Evolutionary conservation across 2,797 vertebrate genomes (phyloP), one percentile per base, ranked within the genome.

Genomic region (Coreius guichenoti): DNA sequence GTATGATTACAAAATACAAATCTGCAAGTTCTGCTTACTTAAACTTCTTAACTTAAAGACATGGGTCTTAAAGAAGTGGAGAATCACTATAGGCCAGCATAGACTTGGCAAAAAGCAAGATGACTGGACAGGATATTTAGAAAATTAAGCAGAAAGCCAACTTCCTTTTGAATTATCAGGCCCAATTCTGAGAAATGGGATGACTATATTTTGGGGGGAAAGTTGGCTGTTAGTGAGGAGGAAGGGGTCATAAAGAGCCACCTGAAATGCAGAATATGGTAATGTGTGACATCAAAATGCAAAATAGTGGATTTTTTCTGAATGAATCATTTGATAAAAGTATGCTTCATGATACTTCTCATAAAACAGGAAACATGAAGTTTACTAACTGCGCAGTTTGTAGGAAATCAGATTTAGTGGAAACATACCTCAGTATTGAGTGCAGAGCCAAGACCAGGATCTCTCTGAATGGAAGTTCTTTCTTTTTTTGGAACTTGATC

Each of bases 111-210:
- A 21, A 63, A 74, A 47, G 43, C 29, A 49, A 74, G 39, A 63
- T 74, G 56, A 74, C 70, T 74, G 13, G 3, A 31, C 19, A 73
- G 69, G 54, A 49, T 82, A 61, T 63, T 74, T 65, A 17, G 56
- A 82, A 63, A 63, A 36, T 74, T 8, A 26, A 8, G 5, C 29
- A 47, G 39, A 47, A 82, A 63, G 26, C 43, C 70, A 74, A 63
- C 43, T 49, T 65, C 39, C 29, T 49, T 74, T 33, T 8, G 5
- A 47, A 74, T 82, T 4, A 74, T 63, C 21, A 82, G 39, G 19
- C 29, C 14, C 39, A 49, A 14, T 65, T 82, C 56, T 74, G 70
- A 56, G 56, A 82, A 82, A 82, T 36, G 8, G 8, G 29, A 82
- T 74, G 70, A 65, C 43, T 63, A 23, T 16, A n/a, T 73, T 73